A percentile compares a stretch with the other conserved stretches of the same genome.
These are phyloP conservation scores for Odontesthes bonariensis DNA, from an alignment of 2,113 vertebrate species.

Conservation along the genomic window DNA sequence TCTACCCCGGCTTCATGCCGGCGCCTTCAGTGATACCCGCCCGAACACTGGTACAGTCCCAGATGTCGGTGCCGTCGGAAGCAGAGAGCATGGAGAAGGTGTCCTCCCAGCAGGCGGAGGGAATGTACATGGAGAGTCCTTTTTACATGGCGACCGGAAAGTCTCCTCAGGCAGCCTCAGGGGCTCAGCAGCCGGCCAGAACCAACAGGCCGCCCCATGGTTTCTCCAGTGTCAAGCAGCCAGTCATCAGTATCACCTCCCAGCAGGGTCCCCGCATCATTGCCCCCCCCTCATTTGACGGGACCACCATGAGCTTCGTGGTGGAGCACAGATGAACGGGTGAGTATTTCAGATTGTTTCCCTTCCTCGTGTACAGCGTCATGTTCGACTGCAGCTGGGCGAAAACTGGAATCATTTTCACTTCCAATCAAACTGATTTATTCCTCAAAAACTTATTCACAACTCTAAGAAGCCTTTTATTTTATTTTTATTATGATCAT, in stretches of 20 bases:
- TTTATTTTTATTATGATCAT: too few relatives aligned
- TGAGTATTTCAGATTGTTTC: conserved; percentile 24
- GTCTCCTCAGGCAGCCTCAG: conserved; percentile 37
- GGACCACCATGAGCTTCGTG: conserved; percentile 98
- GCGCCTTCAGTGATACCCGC: conserved; percentile 83
- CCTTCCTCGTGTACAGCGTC: background rate
- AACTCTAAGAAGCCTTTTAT: too few relatives aligned
- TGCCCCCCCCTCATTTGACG: conserved; percentile 93
- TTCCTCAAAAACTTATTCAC: too few relatives aligned
- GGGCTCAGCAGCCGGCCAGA: conserved; percentile 36
- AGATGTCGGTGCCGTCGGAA: conserved; percentile 75
- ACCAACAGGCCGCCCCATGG: conserved; percentile 63
- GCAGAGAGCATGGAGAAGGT: conserved; percentile 45
- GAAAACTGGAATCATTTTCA: too few relatives aligned
- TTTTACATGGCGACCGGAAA: conserved; percentile 89
- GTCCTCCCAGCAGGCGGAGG: conserved; percentile 63
- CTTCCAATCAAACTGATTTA: too few relatives aligned
- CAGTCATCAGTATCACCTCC: conserved; percentile 91
- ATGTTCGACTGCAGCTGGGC: background rate
- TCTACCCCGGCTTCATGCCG: conserved; percentile 92
- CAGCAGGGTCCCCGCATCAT: conserved; percentile 92
- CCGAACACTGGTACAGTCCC: conserved; percentile 80
- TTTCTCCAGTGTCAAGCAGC: conserved; percentile 82
- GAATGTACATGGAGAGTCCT: conserved; percentile 85
- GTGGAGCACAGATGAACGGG: conserved; percentile 92